A percentile compares a stretch with the other conserved stretches of the same genome.
phyloP scores from a whole-genome alignment of 2,113 vertebrate genomes.

The Protobothrops mucrosquamatus region DNA sequence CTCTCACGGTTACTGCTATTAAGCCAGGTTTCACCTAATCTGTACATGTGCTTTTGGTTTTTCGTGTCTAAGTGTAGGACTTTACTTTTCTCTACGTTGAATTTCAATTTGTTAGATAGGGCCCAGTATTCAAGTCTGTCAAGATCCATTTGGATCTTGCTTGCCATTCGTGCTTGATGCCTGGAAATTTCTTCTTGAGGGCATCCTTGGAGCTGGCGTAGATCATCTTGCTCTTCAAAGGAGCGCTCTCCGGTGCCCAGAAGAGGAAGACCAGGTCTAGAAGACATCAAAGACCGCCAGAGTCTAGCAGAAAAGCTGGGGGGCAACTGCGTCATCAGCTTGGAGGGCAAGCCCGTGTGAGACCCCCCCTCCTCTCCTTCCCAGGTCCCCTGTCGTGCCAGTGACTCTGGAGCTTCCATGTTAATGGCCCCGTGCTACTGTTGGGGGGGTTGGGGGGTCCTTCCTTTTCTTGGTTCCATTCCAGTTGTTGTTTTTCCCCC shows the following conservation, averaged over 20 bases:
- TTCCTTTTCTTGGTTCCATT: slow-evolving; percentile 16
- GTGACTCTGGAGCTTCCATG: slow-evolving; percentile 58
- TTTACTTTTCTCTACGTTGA: neutral
- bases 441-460: slow-evolving; percentile 28
- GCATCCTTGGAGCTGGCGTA: too few relatives aligned
- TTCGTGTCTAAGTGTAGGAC: neutral
- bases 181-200: too few relatives aligned
- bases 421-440: slow-evolving; percentile 62
- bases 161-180: too few relatives aligned
- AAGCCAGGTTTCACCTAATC: neutral
- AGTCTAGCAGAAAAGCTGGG: slow-evolving; percentile 86
- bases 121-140: neutral
- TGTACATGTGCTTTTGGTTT: neutral
- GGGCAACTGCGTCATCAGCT: slow-evolving; percentile 73
- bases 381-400: slow-evolving; percentile 35
- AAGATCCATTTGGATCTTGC: too few relatives aligned
- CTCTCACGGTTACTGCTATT: neutral
- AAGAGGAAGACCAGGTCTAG: too few relatives aligned
- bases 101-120: neutral
- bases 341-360: slow-evolving; percentile 86
- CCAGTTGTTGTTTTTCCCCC: neutral
- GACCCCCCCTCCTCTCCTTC: slow-evolving; percentile 26
- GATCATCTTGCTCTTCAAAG: too few relatives aligned
- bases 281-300: slow-evolving; percentile 84
- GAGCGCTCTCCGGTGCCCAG: too few relatives aligned